Base-by-base conservation (phyloP, 2,113 vertebrate genomes). In the Trachemys scripta region DNA sequence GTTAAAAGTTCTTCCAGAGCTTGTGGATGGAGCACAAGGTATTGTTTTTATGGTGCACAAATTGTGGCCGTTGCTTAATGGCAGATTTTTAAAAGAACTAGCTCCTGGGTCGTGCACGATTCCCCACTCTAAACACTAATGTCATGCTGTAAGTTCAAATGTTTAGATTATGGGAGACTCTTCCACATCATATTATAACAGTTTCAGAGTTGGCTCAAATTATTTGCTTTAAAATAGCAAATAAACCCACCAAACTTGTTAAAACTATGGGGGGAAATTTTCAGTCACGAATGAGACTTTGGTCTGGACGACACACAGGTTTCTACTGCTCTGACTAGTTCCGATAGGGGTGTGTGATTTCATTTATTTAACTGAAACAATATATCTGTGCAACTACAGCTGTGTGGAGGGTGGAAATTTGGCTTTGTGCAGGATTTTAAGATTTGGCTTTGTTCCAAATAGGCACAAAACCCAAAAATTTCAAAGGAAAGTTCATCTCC, bases 151-250 rank as follows among this genome's bases (percentile, higher is more conserved):
- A 78, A 94, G 82, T 72, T 65, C 88, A 95, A 95, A 24, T 96
- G 85, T 97, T 96, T 94, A 96, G 88, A 82, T 88, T 96, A 93
- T 35, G 59, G 92, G 95, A 25, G 87, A 16, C 89, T 97, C 94
- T 91, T 90, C 79, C 92, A 92, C 81, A 92, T 62, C 78, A 31
- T 82, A 87, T 93, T 91, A 82, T 91, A 96, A 91, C 22, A 80
- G 54, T 88, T 6, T 69, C 42, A 85, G 97, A 94, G 92, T 95
- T 92, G 95, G 82, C 90, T 92, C 13, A 65, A 90, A 82, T 84
- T 90, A 27, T 93, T 94, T 95, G 51, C 50, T 94, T 65, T 82
- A 47, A 78, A 80, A 89, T 91, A 75, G 79, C 92, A 75, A 95
- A 82, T n/a, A 96, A 95, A 80, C 11, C 16, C 38, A 93, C 80